A percentile compares a stretch with the other conserved stretches of the same genome.
Conservation (phyloP, 1,140 invertebrate species). For the Hyposmocoma kahamanoa region DNA sequence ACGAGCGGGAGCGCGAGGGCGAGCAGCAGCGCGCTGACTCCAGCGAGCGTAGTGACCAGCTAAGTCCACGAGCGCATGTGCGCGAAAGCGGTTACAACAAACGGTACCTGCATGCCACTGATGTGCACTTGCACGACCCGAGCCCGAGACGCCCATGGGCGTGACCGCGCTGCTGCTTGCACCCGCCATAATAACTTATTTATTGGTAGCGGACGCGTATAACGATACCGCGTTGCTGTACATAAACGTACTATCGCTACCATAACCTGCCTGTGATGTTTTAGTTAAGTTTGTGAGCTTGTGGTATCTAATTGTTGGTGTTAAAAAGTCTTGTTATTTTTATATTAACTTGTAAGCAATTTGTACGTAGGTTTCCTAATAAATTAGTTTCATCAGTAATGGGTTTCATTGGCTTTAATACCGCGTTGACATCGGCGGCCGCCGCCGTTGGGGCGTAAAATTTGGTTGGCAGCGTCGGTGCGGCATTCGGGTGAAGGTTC, state of each 20-base stretch:
- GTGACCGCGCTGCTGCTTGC: neutral
- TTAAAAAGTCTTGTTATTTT: constrained; percentile 47
- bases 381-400: constrained; percentile 56
- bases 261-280: constrained; percentile 34
- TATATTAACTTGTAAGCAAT: constrained; percentile 34
- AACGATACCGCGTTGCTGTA: neutral
- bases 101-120: constrained; percentile 43
- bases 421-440: constrained; percentile 32
- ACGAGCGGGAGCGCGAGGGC: constrained; percentile 22
- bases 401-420: constrained; percentile 49
- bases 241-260: neutral
- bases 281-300: constrained; percentile 31
- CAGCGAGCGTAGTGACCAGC: constrained; percentile 37
- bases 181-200: neutral
- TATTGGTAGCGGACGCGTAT: neutral
- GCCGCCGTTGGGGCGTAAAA: constrained; percentile 47
- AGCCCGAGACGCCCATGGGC: constrained; percentile 7
- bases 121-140: constrained; percentile 42
- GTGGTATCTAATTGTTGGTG: constrained; percentile 19
- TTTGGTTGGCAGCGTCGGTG: constrained; percentile 45
- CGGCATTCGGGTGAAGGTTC: constrained; percentile 60
- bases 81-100: constrained; percentile 44
- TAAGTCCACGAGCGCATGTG: constrained; percentile 49
- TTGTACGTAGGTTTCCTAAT: constrained; percentile 66
- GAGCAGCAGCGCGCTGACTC: constrained; percentile 16